Evolutionary conservation across 2,797 vertebrate genomes (phyloP).

Genomic region (Arrhamphus sclerolepis): DNA sequence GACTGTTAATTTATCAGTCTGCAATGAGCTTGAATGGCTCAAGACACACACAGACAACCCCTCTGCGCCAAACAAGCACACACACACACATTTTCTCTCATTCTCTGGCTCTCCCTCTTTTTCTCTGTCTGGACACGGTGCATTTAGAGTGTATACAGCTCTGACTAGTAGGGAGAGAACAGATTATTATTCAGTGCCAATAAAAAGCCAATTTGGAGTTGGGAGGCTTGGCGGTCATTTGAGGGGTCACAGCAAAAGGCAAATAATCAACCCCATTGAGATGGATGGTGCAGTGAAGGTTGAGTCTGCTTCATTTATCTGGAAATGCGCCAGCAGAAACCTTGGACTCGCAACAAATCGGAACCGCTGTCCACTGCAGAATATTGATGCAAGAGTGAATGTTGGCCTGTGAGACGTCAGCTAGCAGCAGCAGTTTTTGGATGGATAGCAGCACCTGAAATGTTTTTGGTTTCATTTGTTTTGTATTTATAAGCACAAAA

Average conservation of each 20-base stretch:
- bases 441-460: slow-evolving; percentile 19
- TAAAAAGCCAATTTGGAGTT: slow-evolving; percentile 78
- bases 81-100: slow-evolving; percentile 37
- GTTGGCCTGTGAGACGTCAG: slow-evolving; percentile 31
- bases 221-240: slow-evolving; percentile 68
- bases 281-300: slow-evolving; percentile 68
- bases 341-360: slow-evolving; percentile 62
- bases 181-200: slow-evolving; percentile 79
- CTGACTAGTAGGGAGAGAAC: slow-evolving; percentile 59
- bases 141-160: slow-evolving; percentile 73
- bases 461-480: slow-evolving; percentile 9
- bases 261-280: slow-evolving; percentile 66
- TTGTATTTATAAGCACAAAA: slow-evolving; percentile 25
- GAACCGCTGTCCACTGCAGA: slow-evolving; percentile 42
- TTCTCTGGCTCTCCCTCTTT: slow-evolving; percentile 45
- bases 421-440: slow-evolving; percentile 26
- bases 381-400: slow-evolving; percentile 42
- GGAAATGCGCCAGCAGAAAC: slow-evolving; percentile 63
- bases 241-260: slow-evolving; percentile 76
- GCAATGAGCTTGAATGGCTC: slow-evolving; percentile 20
- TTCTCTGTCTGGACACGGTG: slow-evolving; percentile 58
- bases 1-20: slow-evolving; percentile 17
- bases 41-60: slow-evolving; percentile 33
- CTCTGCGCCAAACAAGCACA: background rate
- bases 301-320: slow-evolving; percentile 55